A percentile compares a stretch with the other conserved stretches of the same genome.
Evolutionary conservation across 2,113 vertebrate genomes (phyloP).

Genomic region (Balaeniceps rex): DNA sequence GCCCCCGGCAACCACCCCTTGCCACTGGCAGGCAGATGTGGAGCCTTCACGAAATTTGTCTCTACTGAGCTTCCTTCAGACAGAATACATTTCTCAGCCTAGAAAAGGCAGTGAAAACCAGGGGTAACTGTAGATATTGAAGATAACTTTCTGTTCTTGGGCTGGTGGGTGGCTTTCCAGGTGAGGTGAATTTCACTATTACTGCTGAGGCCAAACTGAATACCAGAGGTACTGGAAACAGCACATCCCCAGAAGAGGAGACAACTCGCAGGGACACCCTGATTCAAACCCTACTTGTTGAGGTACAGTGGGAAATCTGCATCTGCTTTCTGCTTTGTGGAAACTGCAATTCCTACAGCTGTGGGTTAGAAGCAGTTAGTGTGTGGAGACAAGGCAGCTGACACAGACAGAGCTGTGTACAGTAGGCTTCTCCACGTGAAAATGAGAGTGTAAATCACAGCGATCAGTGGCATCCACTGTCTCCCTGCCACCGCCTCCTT

Average conservation of each 20-base stretch:
- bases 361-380: not conserved
- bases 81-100: not conserved
- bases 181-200: slow-evolving; percentile 49
- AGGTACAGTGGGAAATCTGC: slow-evolving; percentile 34
- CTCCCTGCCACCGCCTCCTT: not conserved
- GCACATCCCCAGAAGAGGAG: not conserved
- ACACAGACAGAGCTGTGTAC: not conserved
- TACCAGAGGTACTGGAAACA: not conserved
- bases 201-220: slow-evolving; percentile 53
- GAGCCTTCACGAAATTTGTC: not conserved
- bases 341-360: not conserved
- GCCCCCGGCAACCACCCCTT: not conserved
- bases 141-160: not conserved
- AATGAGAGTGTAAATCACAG: not conserved
- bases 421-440: not conserved
- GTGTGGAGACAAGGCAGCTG: not conserved
- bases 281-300: slow-evolving; percentile 46
- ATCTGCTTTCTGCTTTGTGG: not conserved
- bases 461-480: not conserved
- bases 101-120: not conserved
- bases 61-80: not conserved
- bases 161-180: slow-evolving; percentile 42
- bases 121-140: not conserved
- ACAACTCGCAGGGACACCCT: slow-evolving; percentile 52
- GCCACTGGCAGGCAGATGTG: fast-evolving